Percentiles rank a stretch among this genome's conserved stretches.
Conservation (phyloP, 2,888 invertebrate genomes). For the Macaria liturata region DNA sequence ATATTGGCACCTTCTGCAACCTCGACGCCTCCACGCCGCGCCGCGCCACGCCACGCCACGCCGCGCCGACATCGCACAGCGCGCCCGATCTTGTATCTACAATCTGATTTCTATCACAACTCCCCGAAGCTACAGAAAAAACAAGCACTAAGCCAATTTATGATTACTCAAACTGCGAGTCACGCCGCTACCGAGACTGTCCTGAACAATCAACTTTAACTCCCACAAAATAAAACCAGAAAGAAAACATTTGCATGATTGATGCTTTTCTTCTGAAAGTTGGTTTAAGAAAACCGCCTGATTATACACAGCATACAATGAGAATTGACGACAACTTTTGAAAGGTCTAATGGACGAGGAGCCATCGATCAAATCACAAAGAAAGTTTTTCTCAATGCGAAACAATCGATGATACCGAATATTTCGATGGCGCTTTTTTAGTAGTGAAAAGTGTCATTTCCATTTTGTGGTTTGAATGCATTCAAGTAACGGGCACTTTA, state of each 20-base stretch:
- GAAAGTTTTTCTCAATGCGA: slow-evolving; percentile 71
- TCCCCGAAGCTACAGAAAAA: slow-evolving; percentile 40
- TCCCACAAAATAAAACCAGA: slow-evolving; percentile 51
- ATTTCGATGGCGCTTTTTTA: slow-evolving; percentile 59
- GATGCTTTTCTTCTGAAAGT: slow-evolving; percentile 63
- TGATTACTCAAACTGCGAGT: slow-evolving; percentile 45
- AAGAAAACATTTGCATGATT: slow-evolving; percentile 62
- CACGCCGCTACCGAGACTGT: slow-evolving; percentile 39
- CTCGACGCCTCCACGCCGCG: slow-evolving; percentile 46
- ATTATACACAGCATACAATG: slow-evolving; percentile 71
- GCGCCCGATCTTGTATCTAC: slow-evolving; percentile 63
- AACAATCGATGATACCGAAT: slow-evolving; percentile 67
- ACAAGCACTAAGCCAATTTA: slow-evolving; percentile 45
- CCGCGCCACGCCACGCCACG: slow-evolving; percentile 15
- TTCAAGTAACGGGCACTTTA: slow-evolving; percentile 45
- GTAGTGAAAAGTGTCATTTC: slow-evolving; percentile 56
- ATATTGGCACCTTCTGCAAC: slow-evolving; percentile 78
- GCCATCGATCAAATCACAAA: slow-evolving; percentile 80
- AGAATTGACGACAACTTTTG: slow-evolving; percentile 78
- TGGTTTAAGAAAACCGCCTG: slow-evolving; percentile 60
- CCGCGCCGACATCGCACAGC: slow-evolving; percentile 48
- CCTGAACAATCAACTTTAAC: slow-evolving; percentile 43
- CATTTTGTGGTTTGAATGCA: slow-evolving; percentile 49
- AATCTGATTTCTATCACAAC: slow-evolving; percentile 57
- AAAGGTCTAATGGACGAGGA: slow-evolving; percentile 79